A percentile compares a stretch with the other conserved stretches of the same genome.
These are phyloP conservation scores for Cairina moschata DNA, from an alignment of 2,113 vertebrate species.

Conservation along the genomic window DNA sequence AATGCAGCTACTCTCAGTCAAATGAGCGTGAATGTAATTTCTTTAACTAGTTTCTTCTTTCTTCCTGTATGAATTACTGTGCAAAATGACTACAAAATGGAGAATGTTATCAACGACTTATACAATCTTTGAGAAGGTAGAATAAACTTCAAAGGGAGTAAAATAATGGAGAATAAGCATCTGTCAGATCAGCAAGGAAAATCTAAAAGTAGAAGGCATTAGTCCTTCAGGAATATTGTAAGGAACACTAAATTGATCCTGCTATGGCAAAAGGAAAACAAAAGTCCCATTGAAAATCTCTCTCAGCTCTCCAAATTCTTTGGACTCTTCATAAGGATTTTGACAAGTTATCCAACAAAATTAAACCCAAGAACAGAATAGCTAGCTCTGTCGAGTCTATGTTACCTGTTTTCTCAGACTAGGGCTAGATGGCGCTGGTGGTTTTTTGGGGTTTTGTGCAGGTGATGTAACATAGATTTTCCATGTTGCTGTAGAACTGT, in stretches of 20 bases:
- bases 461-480: constrained; percentile 84
- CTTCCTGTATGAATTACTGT: not conserved
- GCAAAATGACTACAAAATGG: not conserved
- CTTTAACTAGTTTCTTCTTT: not conserved
- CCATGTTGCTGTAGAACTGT: constrained; percentile 83
- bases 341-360: not conserved
- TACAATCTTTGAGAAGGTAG: not conserved
- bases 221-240: not conserved
- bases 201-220: not conserved
- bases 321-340: fast-evolving
- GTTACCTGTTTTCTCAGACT: constrained; percentile 82
- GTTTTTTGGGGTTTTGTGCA: constrained; percentile 51
- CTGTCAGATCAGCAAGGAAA: not conserved
- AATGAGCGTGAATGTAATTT: not conserved
- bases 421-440: constrained; percentile 76
- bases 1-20: not conserved
- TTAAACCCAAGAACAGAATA: not conserved
- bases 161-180: not conserved
- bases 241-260: not conserved
- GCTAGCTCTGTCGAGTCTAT: not conserved
- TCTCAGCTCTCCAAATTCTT: not conserved
- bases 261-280: not conserved
- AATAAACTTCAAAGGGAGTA: not conserved
- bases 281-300: not conserved
- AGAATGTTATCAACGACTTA: not conserved